phyloP scores from a whole-genome alignment of 2,888 invertebrate species.

The Omphaloscelis lunosa region DNA sequence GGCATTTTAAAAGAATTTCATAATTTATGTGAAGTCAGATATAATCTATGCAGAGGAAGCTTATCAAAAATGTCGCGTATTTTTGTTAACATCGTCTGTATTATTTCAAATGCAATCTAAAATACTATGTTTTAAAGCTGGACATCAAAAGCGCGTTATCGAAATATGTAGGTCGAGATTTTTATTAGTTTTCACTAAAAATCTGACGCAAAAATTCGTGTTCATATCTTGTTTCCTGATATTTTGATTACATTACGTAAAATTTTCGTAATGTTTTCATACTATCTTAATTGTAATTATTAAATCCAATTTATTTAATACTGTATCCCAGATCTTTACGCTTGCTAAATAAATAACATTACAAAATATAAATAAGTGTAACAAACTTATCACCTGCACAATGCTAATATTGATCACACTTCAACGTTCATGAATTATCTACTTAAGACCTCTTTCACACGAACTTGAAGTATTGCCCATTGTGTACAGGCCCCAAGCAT shows the following conservation, averaged over 20 bases:
- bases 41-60: slow-evolving; percentile 7
- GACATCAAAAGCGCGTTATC: slow-evolving; percentile 14
- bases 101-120: slow-evolving; percentile 49
- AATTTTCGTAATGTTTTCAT: background rate
- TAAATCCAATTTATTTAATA: background rate
- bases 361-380: background rate
- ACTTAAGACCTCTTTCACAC: slow-evolving; percentile 43
- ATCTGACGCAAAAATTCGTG: background rate
- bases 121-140: slow-evolving; percentile 38
- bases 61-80: slow-evolving; percentile 32
- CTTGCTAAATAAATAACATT: background rate
- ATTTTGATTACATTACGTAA: background rate
- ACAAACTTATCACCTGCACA: slow-evolving; percentile 1
- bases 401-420: slow-evolving; percentile 24
- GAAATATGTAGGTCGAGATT: background rate
- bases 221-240: slow-evolving; percentile 7
- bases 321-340: background rate
- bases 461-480: slow-evolving; percentile 50
- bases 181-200: slow-evolving; percentile 26
- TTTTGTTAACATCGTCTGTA: slow-evolving; percentile 30
- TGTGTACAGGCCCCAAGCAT: slow-evolving; percentile 50
- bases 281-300: background rate
- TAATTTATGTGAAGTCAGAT: slow-evolving; percentile 10
- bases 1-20: slow-evolving; percentile 31
- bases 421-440: slow-evolving; percentile 49